A percentile compares a stretch with the other conserved stretches of the same genome.
Conservation (phyloP, 2,888 invertebrate species). For the Emmelina monodactyla region DNA sequence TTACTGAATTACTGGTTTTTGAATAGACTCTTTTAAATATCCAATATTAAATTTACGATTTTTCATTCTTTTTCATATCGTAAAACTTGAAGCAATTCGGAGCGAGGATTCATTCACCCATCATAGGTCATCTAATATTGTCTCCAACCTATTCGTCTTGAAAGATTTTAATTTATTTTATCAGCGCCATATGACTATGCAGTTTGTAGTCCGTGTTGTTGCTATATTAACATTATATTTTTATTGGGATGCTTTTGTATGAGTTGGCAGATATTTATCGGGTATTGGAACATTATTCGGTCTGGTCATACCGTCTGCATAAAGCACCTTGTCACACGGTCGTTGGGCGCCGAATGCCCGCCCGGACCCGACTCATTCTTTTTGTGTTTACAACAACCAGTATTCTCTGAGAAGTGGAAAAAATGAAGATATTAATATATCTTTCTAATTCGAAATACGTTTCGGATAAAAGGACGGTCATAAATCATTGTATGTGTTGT, state of each 20-base stretch:
- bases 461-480: slow-evolving; percentile 58
- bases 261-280: slow-evolving; percentile 68
- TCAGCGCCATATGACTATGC: slow-evolving; percentile 57
- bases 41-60: too few species aligned
- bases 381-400: slow-evolving; percentile 53
- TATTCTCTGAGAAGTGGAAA: slow-evolving; percentile 63
- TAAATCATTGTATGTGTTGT: slow-evolving; percentile 54
- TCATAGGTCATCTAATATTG: too few species aligned
- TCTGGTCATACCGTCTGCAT: slow-evolving; percentile 61
- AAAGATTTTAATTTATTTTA: slow-evolving; percentile 48
- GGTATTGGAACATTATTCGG: slow-evolving; percentile 64
- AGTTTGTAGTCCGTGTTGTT: slow-evolving; percentile 57
- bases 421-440: slow-evolving; percentile 66
- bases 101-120: too few species aligned
- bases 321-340: slow-evolving; percentile 67
- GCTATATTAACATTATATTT: slow-evolving; percentile 64
- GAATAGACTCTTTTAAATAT: too few species aligned
- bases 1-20: too few species aligned
- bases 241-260: slow-evolving; percentile 66
- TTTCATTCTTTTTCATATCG: too few species aligned
- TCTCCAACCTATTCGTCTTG: background rate
- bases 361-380: slow-evolving; percentile 52
- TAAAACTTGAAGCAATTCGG: too few species aligned
- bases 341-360: slow-evolving; percentile 59
- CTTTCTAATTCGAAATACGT: slow-evolving; percentile 66